phyloP scores from a whole-genome alignment of 2,113 vertebrate genomes.

The Phaethornis superciliosus region DNA sequence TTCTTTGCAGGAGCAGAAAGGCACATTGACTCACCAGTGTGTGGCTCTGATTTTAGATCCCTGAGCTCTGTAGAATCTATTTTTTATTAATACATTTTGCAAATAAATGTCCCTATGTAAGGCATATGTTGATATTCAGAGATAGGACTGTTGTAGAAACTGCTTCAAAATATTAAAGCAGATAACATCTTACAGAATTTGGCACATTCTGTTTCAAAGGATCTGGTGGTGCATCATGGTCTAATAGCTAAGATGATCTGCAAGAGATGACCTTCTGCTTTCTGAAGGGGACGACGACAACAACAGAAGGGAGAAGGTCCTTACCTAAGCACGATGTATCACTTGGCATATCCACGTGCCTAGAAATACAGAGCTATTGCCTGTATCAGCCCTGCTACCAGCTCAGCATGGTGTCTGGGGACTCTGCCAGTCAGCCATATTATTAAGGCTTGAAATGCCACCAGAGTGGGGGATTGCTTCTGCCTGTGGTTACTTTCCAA shows the following conservation, averaged over 20 bases:
- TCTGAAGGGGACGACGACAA: background rate
- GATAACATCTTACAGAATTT: background rate
- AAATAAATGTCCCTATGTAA: background rate
- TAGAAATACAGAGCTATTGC: background rate
- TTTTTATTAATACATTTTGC: background rate
- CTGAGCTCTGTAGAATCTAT: background rate
- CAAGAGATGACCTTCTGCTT: background rate
- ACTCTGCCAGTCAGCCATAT: background rate
- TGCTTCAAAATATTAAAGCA: background rate
- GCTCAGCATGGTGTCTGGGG: background rate
- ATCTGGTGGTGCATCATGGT: background rate
- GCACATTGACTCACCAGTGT: background rate
- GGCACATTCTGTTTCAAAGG: background rate
- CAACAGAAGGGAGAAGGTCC: background rate
- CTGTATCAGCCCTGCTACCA: background rate
- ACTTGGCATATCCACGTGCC: background rate
- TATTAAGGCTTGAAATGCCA: background rate
- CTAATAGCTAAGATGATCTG: background rate
- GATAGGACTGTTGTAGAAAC: background rate
- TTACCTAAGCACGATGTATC: background rate
- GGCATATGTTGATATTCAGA: background rate
- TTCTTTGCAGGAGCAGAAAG: constrained; percentile 19
- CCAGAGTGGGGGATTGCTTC: background rate
- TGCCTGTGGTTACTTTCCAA: background rate
- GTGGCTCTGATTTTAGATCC: constrained; percentile 9